Base-by-base conservation (phyloP, 2,113 vertebrate species). In the Paedocypris sp. region DNA sequence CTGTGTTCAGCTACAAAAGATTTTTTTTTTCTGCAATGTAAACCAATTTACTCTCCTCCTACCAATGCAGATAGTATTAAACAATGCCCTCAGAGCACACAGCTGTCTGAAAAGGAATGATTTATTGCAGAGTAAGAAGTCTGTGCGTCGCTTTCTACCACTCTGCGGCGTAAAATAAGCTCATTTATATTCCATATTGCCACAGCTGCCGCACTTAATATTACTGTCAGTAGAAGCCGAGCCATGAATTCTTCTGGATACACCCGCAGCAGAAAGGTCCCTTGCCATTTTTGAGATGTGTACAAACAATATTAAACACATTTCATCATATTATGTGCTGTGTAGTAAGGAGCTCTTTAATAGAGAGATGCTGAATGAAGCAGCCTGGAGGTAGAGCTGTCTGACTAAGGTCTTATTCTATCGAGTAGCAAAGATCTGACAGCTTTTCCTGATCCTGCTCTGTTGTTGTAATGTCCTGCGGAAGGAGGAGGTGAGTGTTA, bases 121-220 rank as follows among this genome's bases (percentile, higher is more conserved):
- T 88, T 88, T 88, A 88, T 88, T 87, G 85, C 84, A 80, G 82
- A 84, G 81, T 76, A 73, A 82, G 80, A 78, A 83, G 79, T 83
- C 80, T 80, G 83, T 80, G 81, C 73, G 64, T 85, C 66, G 77
- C 76, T 85, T 83, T 83, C 81, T 78, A 76, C 78, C 80, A 80
- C 83, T 85, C 81, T 78, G 82, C 82, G 76, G 78, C 84, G 79
- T 82, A 86, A 86, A 86, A 86, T 86, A 85, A 86, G 78, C 85
- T 86, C 75, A 88, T 88, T 85, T 87, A 87, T 87, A 88, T 87
- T 88, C 86, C 83, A 85, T 87, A 86, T 86, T 83, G 85, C 81
- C 77, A 64, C 60, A 75, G 70, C 79, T 75, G 78, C 79, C 80
- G 73, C 75, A 77, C 80, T 88, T 88, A 88, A 87, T 88, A 87